Conservation (phyloP, 2,113 vertebrate species). For the Clarias gariepinus region DNA sequence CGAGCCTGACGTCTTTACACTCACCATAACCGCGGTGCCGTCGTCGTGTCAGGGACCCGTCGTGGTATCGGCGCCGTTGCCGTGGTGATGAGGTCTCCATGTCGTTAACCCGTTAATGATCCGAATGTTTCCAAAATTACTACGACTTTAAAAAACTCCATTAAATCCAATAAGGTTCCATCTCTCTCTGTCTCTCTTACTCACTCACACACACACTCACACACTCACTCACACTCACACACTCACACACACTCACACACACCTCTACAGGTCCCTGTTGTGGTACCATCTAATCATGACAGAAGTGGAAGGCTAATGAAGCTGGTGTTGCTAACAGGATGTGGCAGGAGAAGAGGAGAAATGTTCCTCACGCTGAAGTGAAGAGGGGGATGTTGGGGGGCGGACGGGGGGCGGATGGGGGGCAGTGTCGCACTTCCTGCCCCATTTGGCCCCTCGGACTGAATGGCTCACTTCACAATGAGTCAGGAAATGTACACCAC, state of each 20-base stretch:
- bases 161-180: neutral
- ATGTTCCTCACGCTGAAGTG: conserved; percentile 30
- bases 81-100: conserved; percentile 42
- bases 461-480: conserved; percentile 39
- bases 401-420: conserved; percentile 2
- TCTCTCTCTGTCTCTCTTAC: neutral
- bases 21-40: conserved; percentile 42
- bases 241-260: neutral
- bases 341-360: conserved; percentile 38
- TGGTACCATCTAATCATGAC: neutral
- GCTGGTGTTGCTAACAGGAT: conserved; percentile 17
- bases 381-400: conserved; percentile 12
- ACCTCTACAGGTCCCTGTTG: neutral
- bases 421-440: conserved; percentile 44
- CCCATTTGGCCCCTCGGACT: conserved; percentile 43
- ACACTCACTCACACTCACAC: conserved; percentile 11
- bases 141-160: neutral
- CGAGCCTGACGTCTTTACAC: neutral
- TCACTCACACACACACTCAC: neutral
- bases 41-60: conserved; percentile 8
- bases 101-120: conserved; percentile 19
- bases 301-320: neutral
- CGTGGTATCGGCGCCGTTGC: conserved; percentile 25
- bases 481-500: conserved; percentile 41
- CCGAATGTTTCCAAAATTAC: neutral